phyloP scores from a whole-genome alignment of 2,888 invertebrate genomes.

The Pristionchus fissidentatus region DNA sequence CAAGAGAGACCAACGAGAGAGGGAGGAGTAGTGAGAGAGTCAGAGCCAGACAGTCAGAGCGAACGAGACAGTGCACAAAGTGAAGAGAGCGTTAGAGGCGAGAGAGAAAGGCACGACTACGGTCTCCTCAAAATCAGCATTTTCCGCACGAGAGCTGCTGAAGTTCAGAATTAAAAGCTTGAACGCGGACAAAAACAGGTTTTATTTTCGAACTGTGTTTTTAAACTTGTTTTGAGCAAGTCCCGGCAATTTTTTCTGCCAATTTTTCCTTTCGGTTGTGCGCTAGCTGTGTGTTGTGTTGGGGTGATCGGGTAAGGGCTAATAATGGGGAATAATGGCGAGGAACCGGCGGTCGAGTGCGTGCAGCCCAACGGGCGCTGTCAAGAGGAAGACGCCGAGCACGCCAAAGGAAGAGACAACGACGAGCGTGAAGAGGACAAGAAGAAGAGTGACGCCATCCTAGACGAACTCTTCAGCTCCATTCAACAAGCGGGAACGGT shows the following conservation, averaged over 20 bases:
- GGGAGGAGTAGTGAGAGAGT: background rate
- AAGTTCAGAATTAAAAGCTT: background rate
- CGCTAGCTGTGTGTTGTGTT: slow-evolving; percentile 7
- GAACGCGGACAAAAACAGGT: background rate
- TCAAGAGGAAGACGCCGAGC: background rate
- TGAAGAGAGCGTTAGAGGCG: background rate
- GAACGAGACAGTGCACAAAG: background rate
- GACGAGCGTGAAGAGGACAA: slow-evolving; percentile 34
- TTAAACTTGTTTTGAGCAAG: background rate
- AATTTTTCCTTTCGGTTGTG: background rate
- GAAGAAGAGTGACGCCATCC: slow-evolving; percentile 43
- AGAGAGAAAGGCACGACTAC: background rate
- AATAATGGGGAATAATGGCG: slow-evolving; percentile 40
- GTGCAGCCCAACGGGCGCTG: background rate
- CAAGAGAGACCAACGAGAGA: background rate
- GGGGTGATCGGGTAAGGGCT: slow-evolving; percentile 33
- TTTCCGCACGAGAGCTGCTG: background rate
- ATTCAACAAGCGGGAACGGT: slow-evolving; percentile 27
- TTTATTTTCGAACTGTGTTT: background rate
- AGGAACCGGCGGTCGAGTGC: slow-evolving; percentile 20
- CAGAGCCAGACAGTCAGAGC: background rate
- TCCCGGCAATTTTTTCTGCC: background rate
- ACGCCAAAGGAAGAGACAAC: slow-evolving; percentile 4
- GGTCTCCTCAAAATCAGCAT: too few relatives aligned
- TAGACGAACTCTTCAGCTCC: slow-evolving; percentile 25